These are phyloP conservation scores for Naso thynnoides DNA, from an alignment of 2,797 vertebrate genomes.

Conservation along the genomic window DNA sequence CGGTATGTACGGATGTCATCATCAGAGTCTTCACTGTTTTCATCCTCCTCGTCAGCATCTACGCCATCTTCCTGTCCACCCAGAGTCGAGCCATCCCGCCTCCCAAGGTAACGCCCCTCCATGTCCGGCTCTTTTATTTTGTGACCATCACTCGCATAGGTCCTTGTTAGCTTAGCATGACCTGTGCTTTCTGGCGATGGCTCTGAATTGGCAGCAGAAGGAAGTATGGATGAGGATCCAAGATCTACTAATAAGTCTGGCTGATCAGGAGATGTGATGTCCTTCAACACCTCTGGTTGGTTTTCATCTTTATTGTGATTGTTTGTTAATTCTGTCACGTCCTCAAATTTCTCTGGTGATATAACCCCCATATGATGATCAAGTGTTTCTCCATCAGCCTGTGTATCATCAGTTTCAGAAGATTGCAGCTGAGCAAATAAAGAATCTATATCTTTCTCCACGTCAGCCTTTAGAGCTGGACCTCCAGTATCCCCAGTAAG, in stretches of 20 bases:
- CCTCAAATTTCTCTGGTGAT: constrained; percentile 42
- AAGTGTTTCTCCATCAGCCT: constrained; percentile 13
- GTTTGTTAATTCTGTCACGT: constrained; percentile 46
- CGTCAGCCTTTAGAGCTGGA: neutral
- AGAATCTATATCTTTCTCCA: constrained; percentile 43
- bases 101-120: constrained; percentile 94
- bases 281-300: constrained; percentile 70
- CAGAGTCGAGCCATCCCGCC: constrained; percentile 81
- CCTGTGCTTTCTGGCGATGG: constrained; percentile 51
- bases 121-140: constrained; percentile 95
- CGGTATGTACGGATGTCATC: constrained; percentile 92
- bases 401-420: constrained; percentile 27
- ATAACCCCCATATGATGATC: constrained; percentile 4
- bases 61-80: constrained; percentile 89
- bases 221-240: constrained; percentile 18
- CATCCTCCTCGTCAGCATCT: constrained; percentile 97
- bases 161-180: constrained; percentile 84
- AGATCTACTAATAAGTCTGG: constrained; percentile 26
- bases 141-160: constrained; percentile 83
- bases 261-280: constrained; percentile 46
- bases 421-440: constrained; percentile 45
- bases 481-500: constrained; percentile 19
- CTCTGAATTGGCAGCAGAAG: constrained; percentile 43
- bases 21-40: constrained; percentile 95
- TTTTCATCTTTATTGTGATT: constrained; percentile 29